Evolutionary conservation across 1,140 invertebrate genomes (phyloP), one percentile per base, ranked within the genome.

Genomic region (Trichonephila clavipes): DNA sequence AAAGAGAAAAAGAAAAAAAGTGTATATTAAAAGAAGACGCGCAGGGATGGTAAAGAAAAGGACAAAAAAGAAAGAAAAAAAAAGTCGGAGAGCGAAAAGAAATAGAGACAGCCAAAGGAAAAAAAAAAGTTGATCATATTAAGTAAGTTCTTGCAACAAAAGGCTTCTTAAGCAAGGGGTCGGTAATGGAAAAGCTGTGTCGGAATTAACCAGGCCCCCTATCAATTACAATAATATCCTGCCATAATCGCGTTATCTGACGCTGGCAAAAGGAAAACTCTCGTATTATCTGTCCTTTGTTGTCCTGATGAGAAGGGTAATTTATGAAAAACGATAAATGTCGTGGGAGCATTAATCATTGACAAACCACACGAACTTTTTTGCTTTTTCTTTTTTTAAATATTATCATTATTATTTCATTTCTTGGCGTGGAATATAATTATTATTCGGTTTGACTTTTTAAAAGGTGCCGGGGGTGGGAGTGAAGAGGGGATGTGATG

Each of bases 301-400:
- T 51, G 51, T 90, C 40, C 93, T 94, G 93, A 94, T 94, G 93
- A 94, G 93, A 44, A 51, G 61, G 93, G 59, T 94, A 94, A 94
- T 94, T 94, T 94, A 94, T 94, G 93, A 90, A 90, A 85, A 81
- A 94, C 93, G 93, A 94, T 94, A 94, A 94, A 94, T 90, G 93
- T 90, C 93, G 21, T 6, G 18, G 58, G 34, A 59, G 93, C 93
- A 94, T 94, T 94, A 89, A 94, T 94, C 93, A 94, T 89, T 94
- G 93, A 94, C 93, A 94, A 82, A 93, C 85, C 66, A 28, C 91
- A 40, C 86, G 44, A 21, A 28, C 24, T 91, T 83, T 40, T 51
- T 85, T 51, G 19, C n/a, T 72, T 83, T 77, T 89, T n/a, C 24
- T 58, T 58, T 77, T 51, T 24, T 21, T 44, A n/a, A 40, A 61